Evolutionary conservation across 2,797 vertebrate species (phyloP).

Genomic region (Pipistrellus pygmaeus): DNA sequence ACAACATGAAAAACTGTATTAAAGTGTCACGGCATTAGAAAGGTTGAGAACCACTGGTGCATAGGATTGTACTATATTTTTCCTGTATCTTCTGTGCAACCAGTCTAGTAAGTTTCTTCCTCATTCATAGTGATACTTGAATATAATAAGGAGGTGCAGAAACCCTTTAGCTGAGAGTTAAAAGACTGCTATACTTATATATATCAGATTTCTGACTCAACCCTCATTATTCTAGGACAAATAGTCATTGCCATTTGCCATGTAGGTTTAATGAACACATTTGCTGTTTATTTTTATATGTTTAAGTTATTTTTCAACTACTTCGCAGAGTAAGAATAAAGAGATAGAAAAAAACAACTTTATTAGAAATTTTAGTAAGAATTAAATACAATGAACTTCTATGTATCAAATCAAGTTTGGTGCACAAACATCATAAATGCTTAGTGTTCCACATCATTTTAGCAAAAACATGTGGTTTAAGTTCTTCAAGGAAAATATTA

Average conservation of each 20-base stretch:
- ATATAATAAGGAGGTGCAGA: neutral
- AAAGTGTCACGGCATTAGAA: too few species aligned
- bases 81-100: neutral
- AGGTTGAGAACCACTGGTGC: too few species aligned
- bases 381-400: neutral
- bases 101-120: neutral
- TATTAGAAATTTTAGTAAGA: constrained; percentile 13
- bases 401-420: constrained; percentile 12
- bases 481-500: neutral
- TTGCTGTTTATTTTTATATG: neutral
- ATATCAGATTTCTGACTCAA: neutral
- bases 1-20: too few species aligned
- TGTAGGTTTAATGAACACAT: neutral
- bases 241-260: neutral
- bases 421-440: neutral
- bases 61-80: neutral
- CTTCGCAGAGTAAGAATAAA: neutral
- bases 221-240: neutral
- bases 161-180: neutral
- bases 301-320: neutral
- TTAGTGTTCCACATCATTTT: neutral
- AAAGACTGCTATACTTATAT: neutral
- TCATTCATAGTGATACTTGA: neutral
- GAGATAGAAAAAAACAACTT: neutral
- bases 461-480: neutral